Percentiles rank a stretch among this genome's conserved stretches.
phyloP scores from a whole-genome alignment of 1,140 invertebrate genomes.

The Oryctes rhinoceros region DNA sequence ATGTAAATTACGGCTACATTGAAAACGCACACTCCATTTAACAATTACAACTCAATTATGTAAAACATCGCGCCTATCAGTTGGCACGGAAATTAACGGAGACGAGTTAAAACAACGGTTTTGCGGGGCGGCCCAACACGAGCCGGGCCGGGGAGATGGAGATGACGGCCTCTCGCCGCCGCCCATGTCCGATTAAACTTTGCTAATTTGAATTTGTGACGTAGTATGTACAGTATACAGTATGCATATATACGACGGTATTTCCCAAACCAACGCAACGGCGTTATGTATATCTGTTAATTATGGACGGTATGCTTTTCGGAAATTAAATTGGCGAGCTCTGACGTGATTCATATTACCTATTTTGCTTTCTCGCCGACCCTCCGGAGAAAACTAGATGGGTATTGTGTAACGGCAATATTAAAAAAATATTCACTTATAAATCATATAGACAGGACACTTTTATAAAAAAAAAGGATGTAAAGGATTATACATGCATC shows the following conservation, averaged over 20 bases:
- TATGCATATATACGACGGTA: background rate
- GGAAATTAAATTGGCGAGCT: constrained; percentile 49
- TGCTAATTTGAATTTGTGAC: constrained; percentile 54
- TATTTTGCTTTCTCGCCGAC: background rate
- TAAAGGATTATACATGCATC: background rate
- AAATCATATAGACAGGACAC: background rate
- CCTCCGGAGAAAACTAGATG: background rate
- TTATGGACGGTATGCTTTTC: constrained; percentile 53
- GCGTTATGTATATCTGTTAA: constrained; percentile 56
- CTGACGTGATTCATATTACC: constrained; percentile 16
- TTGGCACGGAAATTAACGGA: constrained; percentile 58
- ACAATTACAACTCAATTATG: constrained; percentile 60
- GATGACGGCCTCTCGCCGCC: constrained; percentile 40
- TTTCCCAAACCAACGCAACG: background rate
- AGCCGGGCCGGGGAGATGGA: background rate
- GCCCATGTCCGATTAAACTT: constrained; percentile 48
- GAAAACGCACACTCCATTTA: constrained; percentile 58
- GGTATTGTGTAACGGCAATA: background rate
- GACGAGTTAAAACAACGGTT: constrained; percentile 57
- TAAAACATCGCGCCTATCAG: constrained; percentile 55
- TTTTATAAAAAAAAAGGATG: background rate
- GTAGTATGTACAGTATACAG: constrained; percentile 14
- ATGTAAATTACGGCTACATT: constrained; percentile 57
- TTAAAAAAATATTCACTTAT: background rate
- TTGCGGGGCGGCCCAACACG: constrained; percentile 44